Percentiles rank a stretch among this genome's conserved stretches.
These are phyloP conservation scores for Heterocephalus glaber DNA, from an alignment of 2,113 vertebrate genomes.

Conservation along the genomic window DNA sequence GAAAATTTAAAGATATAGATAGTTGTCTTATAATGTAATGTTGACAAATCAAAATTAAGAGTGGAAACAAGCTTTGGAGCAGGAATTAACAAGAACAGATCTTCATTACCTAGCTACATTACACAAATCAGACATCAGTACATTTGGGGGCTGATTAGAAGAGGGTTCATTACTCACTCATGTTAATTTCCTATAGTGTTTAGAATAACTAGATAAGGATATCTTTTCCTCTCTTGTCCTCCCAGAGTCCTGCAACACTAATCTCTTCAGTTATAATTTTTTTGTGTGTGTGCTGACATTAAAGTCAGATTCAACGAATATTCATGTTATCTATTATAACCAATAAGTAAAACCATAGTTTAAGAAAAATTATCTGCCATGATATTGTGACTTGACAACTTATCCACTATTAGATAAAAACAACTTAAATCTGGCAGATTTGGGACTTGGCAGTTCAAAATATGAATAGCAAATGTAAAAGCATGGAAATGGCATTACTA, in stretches of 20 bases:
- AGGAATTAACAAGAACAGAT: not conserved
- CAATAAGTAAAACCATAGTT: slow-evolving; percentile 78
- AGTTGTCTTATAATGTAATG: not conserved
- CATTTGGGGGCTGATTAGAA: not conserved
- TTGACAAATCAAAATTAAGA: slow-evolving; percentile 47
- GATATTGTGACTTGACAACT: slow-evolving; percentile 82
- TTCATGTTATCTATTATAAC: slow-evolving; percentile 68
- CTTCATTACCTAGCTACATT: not conserved
- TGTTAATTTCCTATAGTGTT: slow-evolving; percentile 40
- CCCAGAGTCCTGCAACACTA: not conserved
- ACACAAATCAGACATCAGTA: not conserved
- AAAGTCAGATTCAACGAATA: slow-evolving; percentile 77
- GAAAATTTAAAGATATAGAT: not conserved
- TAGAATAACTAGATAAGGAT: not conserved
- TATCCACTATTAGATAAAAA: slow-evolving; percentile 84
- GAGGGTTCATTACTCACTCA: not conserved
- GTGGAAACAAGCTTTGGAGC: not conserved
- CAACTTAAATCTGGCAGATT: slow-evolving; percentile 87
- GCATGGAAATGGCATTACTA: slow-evolving; percentile 86
- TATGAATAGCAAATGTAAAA: slow-evolving; percentile 89
- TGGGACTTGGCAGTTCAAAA: slow-evolving; percentile 88
- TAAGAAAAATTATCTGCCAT: slow-evolving; percentile 80
- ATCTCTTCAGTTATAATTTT: slow-evolving; percentile 61
- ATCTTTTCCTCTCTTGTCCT: slow-evolving; percentile 39
- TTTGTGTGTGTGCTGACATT: slow-evolving; percentile 73